Evolutionary conservation across 2,888 invertebrate species (phyloP).

Genomic region (Cataglyphis altisquamis): DNA sequence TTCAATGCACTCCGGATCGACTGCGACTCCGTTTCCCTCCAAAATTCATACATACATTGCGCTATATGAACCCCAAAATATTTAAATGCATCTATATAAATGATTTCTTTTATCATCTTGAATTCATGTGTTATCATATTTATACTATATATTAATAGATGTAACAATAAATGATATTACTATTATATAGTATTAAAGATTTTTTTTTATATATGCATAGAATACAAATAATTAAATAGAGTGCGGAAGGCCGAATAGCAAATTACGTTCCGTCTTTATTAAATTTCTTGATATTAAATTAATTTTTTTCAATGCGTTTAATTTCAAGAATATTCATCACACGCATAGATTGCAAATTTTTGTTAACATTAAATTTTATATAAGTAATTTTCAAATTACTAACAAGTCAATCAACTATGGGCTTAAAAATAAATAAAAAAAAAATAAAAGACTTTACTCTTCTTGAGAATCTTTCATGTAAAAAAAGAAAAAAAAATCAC

Average conservation of each 20-base stretch:
- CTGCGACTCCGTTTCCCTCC: constrained; percentile 56
- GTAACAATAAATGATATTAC: background rate
- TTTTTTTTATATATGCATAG: background rate
- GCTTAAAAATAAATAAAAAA: background rate
- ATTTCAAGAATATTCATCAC: background rate
- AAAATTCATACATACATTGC: constrained; percentile 8
- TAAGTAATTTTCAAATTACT: background rate
- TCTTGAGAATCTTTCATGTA: background rate
- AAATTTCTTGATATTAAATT: background rate
- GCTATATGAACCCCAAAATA: background rate
- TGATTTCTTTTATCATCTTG: background rate
- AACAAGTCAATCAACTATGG: background rate
- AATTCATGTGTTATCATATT: background rate
- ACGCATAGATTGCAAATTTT: background rate
- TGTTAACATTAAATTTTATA: constrained; percentile 5
- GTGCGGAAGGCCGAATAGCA: too few relatives aligned
- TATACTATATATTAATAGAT: background rate
- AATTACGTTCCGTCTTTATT: background rate
- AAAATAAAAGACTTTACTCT: background rate
- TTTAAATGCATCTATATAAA: background rate
- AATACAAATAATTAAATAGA: background rate
- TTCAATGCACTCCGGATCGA: constrained; percentile 52
- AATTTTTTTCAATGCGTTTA: background rate
- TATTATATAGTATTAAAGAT: background rate
- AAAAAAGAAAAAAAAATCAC: background rate